Evolutionary conservation across 2,888 invertebrate species (phyloP), one percentile per base, ranked within the genome.

Genomic region (Agrotis ipsilon): DNA sequence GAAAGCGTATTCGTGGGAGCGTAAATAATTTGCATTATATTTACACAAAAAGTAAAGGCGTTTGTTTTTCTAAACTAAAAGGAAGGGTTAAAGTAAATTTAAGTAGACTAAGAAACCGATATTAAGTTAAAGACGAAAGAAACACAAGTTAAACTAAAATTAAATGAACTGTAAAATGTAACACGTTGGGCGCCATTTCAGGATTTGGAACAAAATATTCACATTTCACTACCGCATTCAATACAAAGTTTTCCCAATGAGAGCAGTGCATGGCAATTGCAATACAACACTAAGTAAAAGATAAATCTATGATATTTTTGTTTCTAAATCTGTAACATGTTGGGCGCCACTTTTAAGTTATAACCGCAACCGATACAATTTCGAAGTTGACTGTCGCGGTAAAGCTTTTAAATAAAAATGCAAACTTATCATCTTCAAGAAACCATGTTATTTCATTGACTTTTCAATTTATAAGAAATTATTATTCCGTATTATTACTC

Each of bases 141-240:
- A 45, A 58, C 14, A 19, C 16, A 51, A 19, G 18, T 67, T 0
- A 68, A 52, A 45, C 43, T 27, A 2, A 24, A 45, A 45, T 32
- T n/a, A 4, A 21, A 32, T 43, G 39, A 39, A 39, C 11, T 39
- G 11, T 39, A 39, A 21, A 21, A 2, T 4, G 21, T n/a, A 32
- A 18, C 45, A 68, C 19, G 52, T 68, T 68, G 68, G 68, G 52
- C 45, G 52, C 45, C 45, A 68, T 39, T 32, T 46, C 19, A 19
- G 0, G 3, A 19, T 46, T 68, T 1, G 11, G 14, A n/a, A 54
- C 14, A 3, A 46, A 32, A 39, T 39, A 39, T 32, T n/a, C 9
- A 68, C 7, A 13, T 24, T 68, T 48, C 9, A 2, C 6, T 21
- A 45, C 14, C 14, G 45, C 9, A n/a, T 21, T 18, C 11, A 45